phyloP scores from a whole-genome alignment of 2,113 vertebrate species.

The Hystrix cristata region DNA sequence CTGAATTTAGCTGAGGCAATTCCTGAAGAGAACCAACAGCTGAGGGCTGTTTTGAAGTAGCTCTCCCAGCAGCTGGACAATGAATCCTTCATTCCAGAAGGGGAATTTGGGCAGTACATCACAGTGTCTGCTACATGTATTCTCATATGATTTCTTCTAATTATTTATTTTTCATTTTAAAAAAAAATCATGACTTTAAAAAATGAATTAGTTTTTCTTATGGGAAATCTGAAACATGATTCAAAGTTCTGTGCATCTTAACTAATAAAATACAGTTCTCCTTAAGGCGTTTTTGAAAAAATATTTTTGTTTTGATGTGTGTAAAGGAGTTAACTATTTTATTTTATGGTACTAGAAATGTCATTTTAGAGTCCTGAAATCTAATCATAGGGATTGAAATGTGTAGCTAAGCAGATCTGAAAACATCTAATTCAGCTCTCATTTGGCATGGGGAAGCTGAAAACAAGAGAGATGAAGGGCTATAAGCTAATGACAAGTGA shows the following conservation, averaged over 20 bases:
- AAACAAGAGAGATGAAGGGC: not conserved
- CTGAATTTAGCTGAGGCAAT: constrained; percentile 40
- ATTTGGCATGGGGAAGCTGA: constrained; percentile 45
- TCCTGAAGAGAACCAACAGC: constrained; percentile 59
- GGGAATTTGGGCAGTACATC: not conserved
- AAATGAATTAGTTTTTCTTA: constrained; percentile 1
- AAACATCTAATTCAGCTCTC: not conserved
- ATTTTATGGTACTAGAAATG: not conserved
- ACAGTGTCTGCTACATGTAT: not conserved
- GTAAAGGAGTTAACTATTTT: constrained; percentile 18
- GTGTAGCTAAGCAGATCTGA: constrained; percentile 8
- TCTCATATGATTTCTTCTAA: not conserved
- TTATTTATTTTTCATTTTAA: not conserved
- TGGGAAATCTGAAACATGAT: constrained; percentile 25
- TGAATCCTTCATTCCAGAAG: constrained; percentile 41
- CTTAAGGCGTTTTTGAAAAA: constrained; percentile 57
- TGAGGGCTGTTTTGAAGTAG: constrained; percentile 64
- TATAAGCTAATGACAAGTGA: constrained; percentile 35
- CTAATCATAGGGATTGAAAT: constrained; percentile 8
- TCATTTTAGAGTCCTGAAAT: constrained; percentile 15
- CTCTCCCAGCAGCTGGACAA: not conserved
- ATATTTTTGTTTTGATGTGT: constrained; percentile 51
- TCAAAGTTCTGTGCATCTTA: not conserved
- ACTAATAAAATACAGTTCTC: not conserved
- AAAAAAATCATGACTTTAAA: not conserved